Base-by-base conservation (phyloP, 2,888 invertebrate species). In the Griposia aprilina region DNA sequence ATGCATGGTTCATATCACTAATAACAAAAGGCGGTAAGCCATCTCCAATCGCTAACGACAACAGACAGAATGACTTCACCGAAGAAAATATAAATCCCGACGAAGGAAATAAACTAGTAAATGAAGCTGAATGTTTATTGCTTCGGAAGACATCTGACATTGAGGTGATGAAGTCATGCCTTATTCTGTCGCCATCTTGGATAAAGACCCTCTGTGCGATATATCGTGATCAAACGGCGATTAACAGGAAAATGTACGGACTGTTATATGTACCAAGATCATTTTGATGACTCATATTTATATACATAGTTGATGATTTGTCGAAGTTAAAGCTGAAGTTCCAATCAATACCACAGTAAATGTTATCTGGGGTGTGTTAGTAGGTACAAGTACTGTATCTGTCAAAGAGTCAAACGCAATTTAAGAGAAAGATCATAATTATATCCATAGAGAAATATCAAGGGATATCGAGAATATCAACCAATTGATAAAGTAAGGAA, bases 91-190 rank as follows among this genome's bases (percentile, higher is more conserved):
- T 50, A 30, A 82, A 83, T 78, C 69, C 57, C 79, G 71, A 48
- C 55, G 52, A 72, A 82, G 66, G 77, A 76, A 79, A 85, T 76
- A 72, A 76, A 63, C 67, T 59, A 72, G 72, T 71, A 69, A 78
- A 82, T 84, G 78, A 81, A 79, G 70, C 77, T 73, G 70, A 66
- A 89, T 83, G 69, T 87, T 81, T 79, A 87, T 87, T 83, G 63
- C 81, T 82, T 80, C 48, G 57, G 83, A 80, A 77, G 75, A 82
- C 75, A 84, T 70, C 65, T 81, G 89, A 83, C 89, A 87, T 89
- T 88, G 89, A 85, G 59, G 52, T 73, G 78, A 89, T 88, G 89
- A 88, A 87, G 84, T 88, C 88, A 88, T 78, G 80, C n/a, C 30
- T 82, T 85, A 88, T 84, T 84, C 69, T 69, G 84, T 48, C 76